Conservation (phyloP, 2,888 invertebrate genomes). For the Archips xylosteana region DNA sequence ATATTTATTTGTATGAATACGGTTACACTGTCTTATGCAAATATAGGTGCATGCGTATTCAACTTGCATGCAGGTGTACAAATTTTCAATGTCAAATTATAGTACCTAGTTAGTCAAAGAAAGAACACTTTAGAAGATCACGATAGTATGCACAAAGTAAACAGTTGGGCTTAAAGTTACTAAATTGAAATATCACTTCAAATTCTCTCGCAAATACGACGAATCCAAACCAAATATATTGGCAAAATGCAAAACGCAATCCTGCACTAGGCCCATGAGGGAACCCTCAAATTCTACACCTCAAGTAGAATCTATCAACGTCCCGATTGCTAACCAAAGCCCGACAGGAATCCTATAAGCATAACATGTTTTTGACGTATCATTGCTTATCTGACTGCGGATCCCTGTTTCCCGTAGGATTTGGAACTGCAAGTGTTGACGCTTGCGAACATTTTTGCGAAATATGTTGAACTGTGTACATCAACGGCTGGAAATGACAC, state of each 20-base stretch:
- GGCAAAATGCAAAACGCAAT: conserved; percentile 36
- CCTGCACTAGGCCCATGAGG: conserved; percentile 25
- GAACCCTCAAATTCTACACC: conserved; percentile 48
- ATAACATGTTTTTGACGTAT: conserved; percentile 82
- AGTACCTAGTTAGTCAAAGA: no score
- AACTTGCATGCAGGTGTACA: no score
- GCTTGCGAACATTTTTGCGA: conserved; percentile 38
- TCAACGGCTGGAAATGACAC: not conserved
- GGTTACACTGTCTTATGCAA: no score
- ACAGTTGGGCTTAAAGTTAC: no score
- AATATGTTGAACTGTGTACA: conserved; percentile 4
- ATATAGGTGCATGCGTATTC: no score
- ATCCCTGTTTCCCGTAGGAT: conserved; percentile 66
- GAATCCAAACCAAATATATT: conserved; percentile 3
- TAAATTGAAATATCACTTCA: not conserved
- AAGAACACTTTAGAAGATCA: no score
- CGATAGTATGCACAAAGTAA: no score
- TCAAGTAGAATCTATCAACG: conserved; percentile 74
- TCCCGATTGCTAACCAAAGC: conserved; percentile 68
- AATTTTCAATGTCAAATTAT: no score
- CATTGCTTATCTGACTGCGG: conserved; percentile 78
- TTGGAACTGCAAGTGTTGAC: conserved; percentile 57
- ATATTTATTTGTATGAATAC: no score
- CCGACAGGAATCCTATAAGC: conserved; percentile 77
- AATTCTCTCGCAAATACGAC: not conserved